Evolutionary conservation across 2,888 invertebrate genomes (phyloP).

Genomic region (Macrosiphum euphorbiae): DNA sequence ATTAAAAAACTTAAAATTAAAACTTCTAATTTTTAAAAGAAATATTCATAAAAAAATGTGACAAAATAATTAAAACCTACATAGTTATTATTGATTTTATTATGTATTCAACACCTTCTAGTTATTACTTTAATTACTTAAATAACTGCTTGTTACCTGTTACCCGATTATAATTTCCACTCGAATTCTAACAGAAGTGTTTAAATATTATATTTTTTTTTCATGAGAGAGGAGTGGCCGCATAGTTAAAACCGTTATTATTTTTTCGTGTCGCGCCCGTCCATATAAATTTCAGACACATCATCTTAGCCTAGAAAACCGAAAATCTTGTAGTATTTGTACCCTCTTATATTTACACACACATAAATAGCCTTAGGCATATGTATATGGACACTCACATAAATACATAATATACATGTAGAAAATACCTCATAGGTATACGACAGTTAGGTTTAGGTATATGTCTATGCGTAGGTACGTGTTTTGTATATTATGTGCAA

Average conservation of each 20-base stretch:
- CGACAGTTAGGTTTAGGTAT: background rate
- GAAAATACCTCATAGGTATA: background rate
- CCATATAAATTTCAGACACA: background rate
- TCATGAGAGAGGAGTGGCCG: constrained; percentile 19
- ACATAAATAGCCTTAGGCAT: background rate
- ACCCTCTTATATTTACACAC: background rate
- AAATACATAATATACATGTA: background rate
- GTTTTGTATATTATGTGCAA: background rate
- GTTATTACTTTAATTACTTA: background rate
- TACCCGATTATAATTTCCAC: constrained; percentile 21
- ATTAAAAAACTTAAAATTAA: background rate
- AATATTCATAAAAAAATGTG: background rate
- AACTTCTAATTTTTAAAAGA: background rate
- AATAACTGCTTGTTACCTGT: background rate
- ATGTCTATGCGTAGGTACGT: background rate
- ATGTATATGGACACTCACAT: background rate
- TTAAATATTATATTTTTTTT: constrained; percentile 11
- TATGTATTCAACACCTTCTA: background rate
- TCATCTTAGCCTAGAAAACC: background rate
- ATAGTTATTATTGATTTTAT: background rate
- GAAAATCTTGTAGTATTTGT: constrained; percentile 10
- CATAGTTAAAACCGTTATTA: constrained; percentile 49
- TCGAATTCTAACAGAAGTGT: background rate
- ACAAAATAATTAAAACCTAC: background rate
- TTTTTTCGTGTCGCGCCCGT: background rate